Evolutionary conservation across 2,797 vertebrate genomes (phyloP).

Genomic region (Rallus crepitans): DNA sequence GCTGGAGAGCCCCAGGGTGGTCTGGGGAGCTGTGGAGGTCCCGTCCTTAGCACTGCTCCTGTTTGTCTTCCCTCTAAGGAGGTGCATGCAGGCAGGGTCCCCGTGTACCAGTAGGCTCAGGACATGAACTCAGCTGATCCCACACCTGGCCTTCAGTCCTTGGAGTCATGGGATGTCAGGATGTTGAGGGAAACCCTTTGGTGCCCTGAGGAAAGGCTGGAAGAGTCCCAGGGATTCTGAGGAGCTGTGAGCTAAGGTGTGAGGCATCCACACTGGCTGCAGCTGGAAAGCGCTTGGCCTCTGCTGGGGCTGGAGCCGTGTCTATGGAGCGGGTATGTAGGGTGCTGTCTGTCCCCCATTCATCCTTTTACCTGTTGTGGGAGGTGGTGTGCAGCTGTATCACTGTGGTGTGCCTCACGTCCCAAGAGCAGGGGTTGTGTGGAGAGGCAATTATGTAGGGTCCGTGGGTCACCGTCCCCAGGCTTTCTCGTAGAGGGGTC

Average conservation of each 20-base stretch:
- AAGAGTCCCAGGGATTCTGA: background rate
- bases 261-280: background rate
- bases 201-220: background rate
- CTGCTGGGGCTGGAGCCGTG: too few relatives aligned
- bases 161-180: background rate
- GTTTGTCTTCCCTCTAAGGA: too few relatives aligned
- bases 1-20: background rate
- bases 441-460: too few relatives aligned
- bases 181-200: background rate
- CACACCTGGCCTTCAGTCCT: background rate
- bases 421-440: background rate
- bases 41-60: background rate
- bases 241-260: background rate
- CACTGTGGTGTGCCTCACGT: background rate
- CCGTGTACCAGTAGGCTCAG: background rate
- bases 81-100: fast-evolving
- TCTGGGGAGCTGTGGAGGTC: background rate
- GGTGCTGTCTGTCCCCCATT: background rate
- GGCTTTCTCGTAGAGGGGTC: too few relatives aligned
- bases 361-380: background rate
- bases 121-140: background rate
- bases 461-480: background rate
- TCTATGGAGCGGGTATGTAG: background rate
- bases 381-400: background rate
- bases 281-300: background rate